These are phyloP conservation scores for Papilio xuthus DNA, from an alignment of 1,140 invertebrate genomes.

Conservation along the genomic window DNA sequence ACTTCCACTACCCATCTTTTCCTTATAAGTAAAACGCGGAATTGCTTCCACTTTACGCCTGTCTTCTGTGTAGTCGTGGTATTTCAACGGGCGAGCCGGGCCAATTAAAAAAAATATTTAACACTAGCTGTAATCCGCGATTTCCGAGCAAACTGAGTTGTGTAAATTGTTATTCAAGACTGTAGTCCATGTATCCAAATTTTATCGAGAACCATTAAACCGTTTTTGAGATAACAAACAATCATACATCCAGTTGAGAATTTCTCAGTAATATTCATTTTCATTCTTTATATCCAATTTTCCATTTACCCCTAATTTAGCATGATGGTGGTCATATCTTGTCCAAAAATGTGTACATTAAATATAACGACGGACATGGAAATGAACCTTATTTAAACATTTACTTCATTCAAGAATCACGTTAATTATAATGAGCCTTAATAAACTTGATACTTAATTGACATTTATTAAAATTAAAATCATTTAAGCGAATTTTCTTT, in stretches of 20 bases:
- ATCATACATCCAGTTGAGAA: neutral
- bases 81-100: no score
- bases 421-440: constrained; percentile 8
- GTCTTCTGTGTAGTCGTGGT: no score
- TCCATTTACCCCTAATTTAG: neutral
- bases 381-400: neutral
- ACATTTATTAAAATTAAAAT: constrained; percentile 13
- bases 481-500: neutral
- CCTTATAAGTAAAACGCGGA: no score
- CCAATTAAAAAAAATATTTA: no score
- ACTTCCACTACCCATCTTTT: no score
- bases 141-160: no score
- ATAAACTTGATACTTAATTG: constrained; percentile 9
- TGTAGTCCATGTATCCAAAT: no score
- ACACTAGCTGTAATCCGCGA: no score
- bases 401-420: neutral
- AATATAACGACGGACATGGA: neutral
- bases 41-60: no score
- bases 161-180: no score
- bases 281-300: neutral
- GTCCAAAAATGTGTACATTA: neutral
- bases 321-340: neutral
- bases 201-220: no score
- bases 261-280: neutral
- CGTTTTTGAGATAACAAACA: no score